Evolutionary conservation across 2,888 invertebrate genomes (phyloP), one percentile per base, ranked within the genome.

Genomic region (Cyclophora albipunctata): DNA sequence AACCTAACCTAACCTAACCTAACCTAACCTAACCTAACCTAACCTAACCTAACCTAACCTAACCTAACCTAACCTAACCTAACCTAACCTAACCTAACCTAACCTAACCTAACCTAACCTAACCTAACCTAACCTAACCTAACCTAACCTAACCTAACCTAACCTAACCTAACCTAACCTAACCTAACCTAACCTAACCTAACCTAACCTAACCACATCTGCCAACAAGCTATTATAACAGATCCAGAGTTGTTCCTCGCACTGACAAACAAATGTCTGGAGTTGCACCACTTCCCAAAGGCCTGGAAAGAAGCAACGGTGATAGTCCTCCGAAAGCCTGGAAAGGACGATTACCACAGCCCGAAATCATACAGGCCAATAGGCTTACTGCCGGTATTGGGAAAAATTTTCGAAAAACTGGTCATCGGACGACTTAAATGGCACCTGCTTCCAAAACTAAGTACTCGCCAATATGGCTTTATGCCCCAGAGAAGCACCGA

Each of bases 381-480:
- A 5, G 50, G 53, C 34, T 35, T 54, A 1, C 20, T 54, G 40
- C 47, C 54, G 1, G 43, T 54, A 5, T 5, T 54, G 5, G 54
- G 54, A 0, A 51, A 54, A 7, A 34, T 51, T 0, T 5, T 54
- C 2, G 54, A 54, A 20, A 50, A 48, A 20, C n/a, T 49, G 41
- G 3, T 52, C 6, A 42, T 50, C 2, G 35, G 5, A 7, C 6
- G 53, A 2, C 7, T 49, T 20, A 7, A 45, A 5, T 52, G 44
- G 46, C 46, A 46, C 7, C 4, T 53, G 46, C 45, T 45, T 2
- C 54, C 53, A 43, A 52, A 50, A 46, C 44, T 53, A 45, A 53
- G 53, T 2, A n/a, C 53, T 47, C 53, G 46, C 49, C 47, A 51
- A 41, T 54, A 49, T 41, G 54, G 54, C 5, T 55, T 52, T 20